Base-by-base conservation (phyloP, 2,888 invertebrate genomes). In the Lysandra coridon region DNA sequence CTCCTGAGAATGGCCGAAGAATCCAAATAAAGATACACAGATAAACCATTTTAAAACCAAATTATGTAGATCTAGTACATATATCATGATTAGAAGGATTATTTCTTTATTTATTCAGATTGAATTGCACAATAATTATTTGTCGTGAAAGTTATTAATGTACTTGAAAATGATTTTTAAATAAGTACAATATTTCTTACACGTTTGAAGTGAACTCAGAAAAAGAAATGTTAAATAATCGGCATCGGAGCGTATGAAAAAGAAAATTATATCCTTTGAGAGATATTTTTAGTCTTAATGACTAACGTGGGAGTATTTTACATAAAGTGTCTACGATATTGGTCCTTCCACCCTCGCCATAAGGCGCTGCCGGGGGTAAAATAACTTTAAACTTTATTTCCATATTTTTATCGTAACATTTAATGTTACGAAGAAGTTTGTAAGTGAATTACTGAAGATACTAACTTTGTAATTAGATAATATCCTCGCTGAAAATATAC, bases 231-330 rank as follows among this genome's bases (percentile, higher is more conserved):
- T 14, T 5, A 30, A 64, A 64, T 69, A 30, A 33, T 69, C 33
- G 33, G 33, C 69, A 33, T 69, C 14, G 30, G 12, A 30, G 30
- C 30, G 17, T 17, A 69, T 69, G 33, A 69, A 69, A 33, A 69
- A 69, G 33, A 37, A 69, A 69, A 69, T 17, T 33, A 33, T 69
- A 69, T 69, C 69, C 69, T 69, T 69, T 69, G 69, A 69, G 69
- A 69, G 5, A 14, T 14, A 33, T 69, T 37, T 37, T 37, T 10
- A 69, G 14, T 30, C 64, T 69, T 69, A 69, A 37, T 69, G 37
- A 69, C 33, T 69, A 33, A 30, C 69, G 69, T 37, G 37, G 69
- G 62, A 62, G 3, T 57, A 57, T 57, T 57, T 17, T 17, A 4
- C 57, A 17, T 14, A 57, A 14, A 17, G 14, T 17, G 17, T 57